Evolutionary conservation across 2,797 vertebrate genomes (phyloP), one percentile per base, ranked within the genome.

Genomic region (Gambusia yucatana): DNA sequence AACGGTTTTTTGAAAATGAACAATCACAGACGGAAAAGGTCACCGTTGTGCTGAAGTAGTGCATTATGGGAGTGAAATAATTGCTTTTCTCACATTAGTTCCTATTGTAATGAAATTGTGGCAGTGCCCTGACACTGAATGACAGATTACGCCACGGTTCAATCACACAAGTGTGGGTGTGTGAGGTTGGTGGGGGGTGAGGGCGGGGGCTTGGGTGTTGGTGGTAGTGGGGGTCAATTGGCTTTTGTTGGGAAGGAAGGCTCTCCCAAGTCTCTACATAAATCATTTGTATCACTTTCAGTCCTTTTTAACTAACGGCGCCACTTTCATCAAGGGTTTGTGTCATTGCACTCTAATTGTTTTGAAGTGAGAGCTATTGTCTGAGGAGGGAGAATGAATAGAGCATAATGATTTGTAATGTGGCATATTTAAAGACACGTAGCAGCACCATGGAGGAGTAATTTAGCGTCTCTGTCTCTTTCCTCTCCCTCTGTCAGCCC

Each of bases 61-160:
- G 91, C 91, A 94, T 94, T 94, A 93, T 91, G 84, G 77, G 88
- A 88, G 87, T 77, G 86, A 82, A 93, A 93, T 94, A 94, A 95
- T 95, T 94, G 94, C 94, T 94, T 95, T 93, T 85, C 88, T 88
- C 91, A 91, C 89, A 94, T 95, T 94, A 93, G 89, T 87, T 92
- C 86, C 89, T 90, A 93, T 95, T 94, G 92, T 93, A 93, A 95
- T 95, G 92, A 91, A 92, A 93, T 89, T 77, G 78, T 82, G 88
- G 85, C 93, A 83, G 86, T 70, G 73, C 81, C 79, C 67, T 25
- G 50, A 84, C 89, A 46, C 73, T 89, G 91, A 93, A 88, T 93
- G 92, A 90, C 92, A 91, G 91, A 94, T 93, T 91, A 90, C 59
- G 50, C 76, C 74, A 59, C 50, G 74, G 84, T 90, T 93, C 89